Evolutionary conservation across 2,888 invertebrate genomes (phyloP).

Genomic region (Microctonus aethiopoides): DNA sequence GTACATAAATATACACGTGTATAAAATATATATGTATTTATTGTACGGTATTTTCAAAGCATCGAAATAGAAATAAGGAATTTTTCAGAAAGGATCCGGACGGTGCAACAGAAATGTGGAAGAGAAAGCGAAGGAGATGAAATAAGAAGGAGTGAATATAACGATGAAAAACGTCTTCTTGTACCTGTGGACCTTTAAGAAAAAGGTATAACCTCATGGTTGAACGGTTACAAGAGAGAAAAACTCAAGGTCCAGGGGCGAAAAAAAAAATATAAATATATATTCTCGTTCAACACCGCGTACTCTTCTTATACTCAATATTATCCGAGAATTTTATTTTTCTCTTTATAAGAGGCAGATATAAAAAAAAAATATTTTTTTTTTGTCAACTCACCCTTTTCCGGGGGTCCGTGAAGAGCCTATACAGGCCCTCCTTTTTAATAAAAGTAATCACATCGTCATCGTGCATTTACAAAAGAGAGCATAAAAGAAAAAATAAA

Average conservation of each 20-base stretch:
- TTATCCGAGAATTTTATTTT: slow-evolving; percentile 1
- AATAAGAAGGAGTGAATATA: slow-evolving; percentile 45
- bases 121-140: slow-evolving; percentile 41
- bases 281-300: not conserved
- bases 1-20: no score
- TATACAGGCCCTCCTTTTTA: not conserved
- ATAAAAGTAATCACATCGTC: slow-evolving; percentile 8
- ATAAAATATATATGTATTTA: not conserved
- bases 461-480: not conserved
- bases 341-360: slow-evolving; percentile 38
- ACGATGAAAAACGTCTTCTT: slow-evolving; percentile 38
- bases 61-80: slow-evolving; percentile 59
- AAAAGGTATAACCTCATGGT: slow-evolving; percentile 24
- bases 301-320: not conserved
- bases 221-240: slow-evolving; percentile 26
- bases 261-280: slow-evolving; percentile 42
- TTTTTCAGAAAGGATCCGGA: slow-evolving; percentile 43
- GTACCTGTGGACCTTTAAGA: slow-evolving; percentile 26
- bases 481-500: not conserved
- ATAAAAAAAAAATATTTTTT: slow-evolving; percentile 32
- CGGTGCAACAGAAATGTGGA: slow-evolving; percentile 31
- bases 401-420: not conserved
- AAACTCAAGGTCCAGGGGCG: slow-evolving; percentile 25
- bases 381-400: slow-evolving; percentile 24
- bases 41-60: slow-evolving; percentile 35